These are phyloP conservation scores for Gymnopithys bicolor DNA, from an alignment of 2,797 vertebrate genomes.

Conservation along the genomic window DNA sequence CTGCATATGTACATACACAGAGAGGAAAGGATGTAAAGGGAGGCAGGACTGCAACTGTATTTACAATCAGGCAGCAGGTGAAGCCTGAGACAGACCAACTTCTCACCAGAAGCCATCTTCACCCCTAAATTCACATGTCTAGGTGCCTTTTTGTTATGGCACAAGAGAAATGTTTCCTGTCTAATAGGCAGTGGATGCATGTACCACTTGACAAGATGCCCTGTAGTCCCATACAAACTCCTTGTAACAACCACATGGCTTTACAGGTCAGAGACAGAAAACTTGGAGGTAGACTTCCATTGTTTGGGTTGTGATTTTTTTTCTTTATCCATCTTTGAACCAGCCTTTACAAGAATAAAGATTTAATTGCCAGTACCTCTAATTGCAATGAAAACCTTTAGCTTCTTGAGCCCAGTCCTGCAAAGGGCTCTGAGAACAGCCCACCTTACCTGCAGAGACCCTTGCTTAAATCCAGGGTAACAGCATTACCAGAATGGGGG, in stretches of 20 bases:
- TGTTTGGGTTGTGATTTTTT: background rate
- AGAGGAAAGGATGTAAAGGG: background rate
- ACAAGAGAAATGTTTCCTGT: background rate
- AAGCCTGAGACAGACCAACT: background rate
- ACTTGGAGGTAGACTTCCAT: background rate
- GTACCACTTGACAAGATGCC: background rate
- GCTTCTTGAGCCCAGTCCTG: background rate
- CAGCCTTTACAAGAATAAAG: background rate
- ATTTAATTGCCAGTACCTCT: background rate
- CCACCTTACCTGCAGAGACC: background rate
- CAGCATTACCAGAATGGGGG: background rate
- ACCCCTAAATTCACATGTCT: background rate
- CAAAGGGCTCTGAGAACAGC: background rate
- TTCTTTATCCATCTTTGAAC: background rate
- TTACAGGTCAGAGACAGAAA: background rate
- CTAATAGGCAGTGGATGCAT: background rate
- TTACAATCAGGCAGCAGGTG: background rate
- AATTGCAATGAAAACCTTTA: background rate
- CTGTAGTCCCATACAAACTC: background rate
- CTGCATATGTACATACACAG: background rate
- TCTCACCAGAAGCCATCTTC: background rate
- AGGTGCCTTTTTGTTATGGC: background rate
- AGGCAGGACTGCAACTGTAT: background rate
- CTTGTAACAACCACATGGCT: background rate
- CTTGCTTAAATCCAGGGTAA: background rate